These are phyloP conservation scores for Calcarius lapponicus DNA, from an alignment of 2,797 vertebrate species.

Conservation along the genomic window DNA sequence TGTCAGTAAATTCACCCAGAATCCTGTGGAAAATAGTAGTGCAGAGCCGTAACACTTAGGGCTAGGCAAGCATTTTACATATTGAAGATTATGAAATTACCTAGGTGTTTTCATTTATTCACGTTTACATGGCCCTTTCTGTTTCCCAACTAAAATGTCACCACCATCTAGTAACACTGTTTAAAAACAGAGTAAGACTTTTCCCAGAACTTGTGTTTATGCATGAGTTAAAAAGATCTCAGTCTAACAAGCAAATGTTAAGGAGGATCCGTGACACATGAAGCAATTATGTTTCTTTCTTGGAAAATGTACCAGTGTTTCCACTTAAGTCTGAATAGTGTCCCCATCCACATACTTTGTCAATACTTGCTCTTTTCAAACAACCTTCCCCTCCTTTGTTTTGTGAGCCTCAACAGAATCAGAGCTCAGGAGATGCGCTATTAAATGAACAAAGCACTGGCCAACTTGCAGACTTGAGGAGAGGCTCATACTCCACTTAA, in stretches of 20 bases:
- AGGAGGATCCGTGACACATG: neutral
- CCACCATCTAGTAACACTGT: neutral
- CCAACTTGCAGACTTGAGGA: neutral
- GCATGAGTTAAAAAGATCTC: neutral
- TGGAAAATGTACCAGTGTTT: neutral
- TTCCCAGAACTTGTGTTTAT: neutral
- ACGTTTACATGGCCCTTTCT: neutral
- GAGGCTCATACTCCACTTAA: neutral
- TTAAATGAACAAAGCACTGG: neutral
- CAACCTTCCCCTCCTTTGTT: neutral
- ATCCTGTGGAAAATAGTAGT: neutral
- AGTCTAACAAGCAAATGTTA: neutral
- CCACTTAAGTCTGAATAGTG: rapidly evolving
- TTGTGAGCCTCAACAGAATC: neutral
- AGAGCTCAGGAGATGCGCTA: neutral
- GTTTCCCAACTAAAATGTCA: neutral
- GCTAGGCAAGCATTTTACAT: neutral
- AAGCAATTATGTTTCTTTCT: neutral
- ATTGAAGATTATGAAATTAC: neutral
- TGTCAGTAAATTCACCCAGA: neutral
- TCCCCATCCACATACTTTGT: neutral
- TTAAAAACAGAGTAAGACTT: neutral
- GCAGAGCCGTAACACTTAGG: rapidly evolving
- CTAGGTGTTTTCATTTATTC: neutral
- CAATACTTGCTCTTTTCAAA: neutral